Percentiles rank a stretch among this genome's conserved stretches.
phyloP scores from a whole-genome alignment of 2,888 invertebrate species.

The Gasteruption jaculator region DNA sequence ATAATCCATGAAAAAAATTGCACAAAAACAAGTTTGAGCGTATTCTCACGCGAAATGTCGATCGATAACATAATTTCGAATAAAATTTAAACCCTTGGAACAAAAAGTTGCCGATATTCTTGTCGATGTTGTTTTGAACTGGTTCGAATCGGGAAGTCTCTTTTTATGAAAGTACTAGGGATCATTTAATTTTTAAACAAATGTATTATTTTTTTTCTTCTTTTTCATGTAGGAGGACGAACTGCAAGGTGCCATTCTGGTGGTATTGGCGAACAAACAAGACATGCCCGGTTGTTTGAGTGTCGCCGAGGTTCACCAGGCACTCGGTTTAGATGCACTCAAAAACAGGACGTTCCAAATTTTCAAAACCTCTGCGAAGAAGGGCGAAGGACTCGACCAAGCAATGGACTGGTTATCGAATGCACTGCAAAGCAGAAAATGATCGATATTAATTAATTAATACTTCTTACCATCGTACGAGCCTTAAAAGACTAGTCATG shows the following conservation, averaged over 20 bases:
- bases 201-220: conserved; percentile 2
- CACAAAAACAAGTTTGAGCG: too few relatives aligned
- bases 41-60: too few relatives aligned
- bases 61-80: too few relatives aligned
- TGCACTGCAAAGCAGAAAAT: conserved; percentile 85
- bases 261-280: conserved; percentile 98
- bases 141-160: too few relatives aligned
- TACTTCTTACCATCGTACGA: conserved; percentile 28
- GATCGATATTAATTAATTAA: conserved; percentile 32
- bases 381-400: conserved; percentile 96
- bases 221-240: conserved; percentile 81
- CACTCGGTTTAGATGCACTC: conserved; percentile 88
- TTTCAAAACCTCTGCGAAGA: conserved; percentile 97
- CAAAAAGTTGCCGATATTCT: too few relatives aligned
- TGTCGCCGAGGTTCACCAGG: conserved; percentile 94
- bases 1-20: too few relatives aligned
- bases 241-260: conserved; percentile 88
- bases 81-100: too few relatives aligned
- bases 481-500: conserved; percentile 40
- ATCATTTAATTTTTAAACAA: not conserved
- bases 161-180: not conserved
- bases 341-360: conserved; percentile 99
- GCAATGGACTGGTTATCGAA: conserved; percentile 99
- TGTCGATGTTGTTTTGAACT: too few relatives aligned
- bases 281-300: conserved; percentile 98